Evolutionary conservation across 2,797 vertebrate genomes (phyloP).

Genomic region (Salmo trutta): DNA sequence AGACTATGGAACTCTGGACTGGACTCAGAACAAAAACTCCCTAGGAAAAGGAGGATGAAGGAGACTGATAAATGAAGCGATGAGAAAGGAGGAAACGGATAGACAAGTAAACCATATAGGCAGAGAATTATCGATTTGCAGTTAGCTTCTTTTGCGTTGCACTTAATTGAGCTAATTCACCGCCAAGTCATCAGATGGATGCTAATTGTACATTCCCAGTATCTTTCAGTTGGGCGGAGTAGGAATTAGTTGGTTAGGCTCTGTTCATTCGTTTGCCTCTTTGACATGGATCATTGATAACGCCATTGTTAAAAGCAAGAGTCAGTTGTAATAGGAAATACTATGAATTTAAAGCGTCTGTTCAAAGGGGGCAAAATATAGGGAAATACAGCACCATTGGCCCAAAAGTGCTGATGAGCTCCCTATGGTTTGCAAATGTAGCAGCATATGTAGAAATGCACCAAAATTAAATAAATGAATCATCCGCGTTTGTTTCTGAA

Average conservation of each 20-base stretch:
- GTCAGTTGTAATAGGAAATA: slow-evolving; percentile 34
- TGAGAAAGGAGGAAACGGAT: not conserved
- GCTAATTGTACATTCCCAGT: not conserved
- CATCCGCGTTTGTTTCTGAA: slow-evolving; percentile 47
- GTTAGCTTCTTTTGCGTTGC: not conserved
- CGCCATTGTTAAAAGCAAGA: slow-evolving; percentile 22
- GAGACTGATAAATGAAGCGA: not conserved
- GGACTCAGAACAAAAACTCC: not conserved
- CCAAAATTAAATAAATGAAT: slow-evolving; percentile 54
- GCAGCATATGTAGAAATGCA: slow-evolving; percentile 37
- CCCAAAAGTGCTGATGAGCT: slow-evolving; percentile 30
- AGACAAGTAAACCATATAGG: not conserved
- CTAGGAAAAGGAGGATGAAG: not conserved
- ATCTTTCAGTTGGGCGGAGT: not conserved
- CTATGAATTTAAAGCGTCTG: slow-evolving; percentile 20
- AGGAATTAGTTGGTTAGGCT: slow-evolving; percentile 28
- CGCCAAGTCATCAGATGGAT: not conserved
- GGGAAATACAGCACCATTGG: slow-evolving; percentile 6
- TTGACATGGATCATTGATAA: slow-evolving; percentile 33
- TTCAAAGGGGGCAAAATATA: slow-evolving; percentile 15
- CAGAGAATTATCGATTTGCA: not conserved
- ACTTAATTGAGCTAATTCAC: not conserved
- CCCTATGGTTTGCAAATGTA: slow-evolving; percentile 25
- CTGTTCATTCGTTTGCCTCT: slow-evolving; percentile 35
- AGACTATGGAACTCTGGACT: not conserved